Evolutionary conservation across 2,113 vertebrate species (phyloP), one percentile per base, ranked within the genome.

Genomic region (Microtus montanus): DNA sequence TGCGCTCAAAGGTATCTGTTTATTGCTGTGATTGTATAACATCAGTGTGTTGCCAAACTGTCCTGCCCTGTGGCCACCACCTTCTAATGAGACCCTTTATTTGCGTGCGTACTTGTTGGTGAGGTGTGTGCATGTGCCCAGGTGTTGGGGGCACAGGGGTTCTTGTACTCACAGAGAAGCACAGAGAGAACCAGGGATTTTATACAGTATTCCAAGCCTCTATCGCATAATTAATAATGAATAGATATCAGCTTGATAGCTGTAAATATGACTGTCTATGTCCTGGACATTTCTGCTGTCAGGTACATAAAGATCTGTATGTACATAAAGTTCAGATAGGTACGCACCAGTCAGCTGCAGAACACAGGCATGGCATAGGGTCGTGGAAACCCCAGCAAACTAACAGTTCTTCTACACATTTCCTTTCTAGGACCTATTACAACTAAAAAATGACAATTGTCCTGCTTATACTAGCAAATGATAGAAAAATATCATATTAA

Each of bases 71-170:
- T 47, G 88, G 41, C 80, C 11, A 0, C 52, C 82, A 80, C 75
- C n/a, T 54, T 82, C 93, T 71, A 54, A 58, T 49, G 35, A 89
- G 61, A 84, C 64, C 41, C 41, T 96, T 94, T 19, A 80, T 71
- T 63, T 88, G 54, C 70, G n/a, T 47, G 28, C 33, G 30, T 41
- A 94, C 54, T 83, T 83, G 79, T 26, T 80, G 58, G 58, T 58
- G 78, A 30, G 49, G 77, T 35, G 77, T 52, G 17, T 79, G 47
- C 28, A 78, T 78, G 47, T 52, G 33, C 20, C 52, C 35, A 52
- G 49, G 33, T n/a, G 33, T 71, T 20, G 35, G 35, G 35, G 35
- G 15, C 68, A n/a, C 68, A 71, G 70, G 9, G 7, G 70, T 71
- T 19, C 35, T 71, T 71, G 35, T n/a, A n/a, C 35, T n/a, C 70